Percentiles rank a stretch among this genome's conserved stretches.
These are phyloP conservation scores for Apteryx owenii DNA, from an alignment of 2,113 vertebrate species.

Conservation along the genomic window DNA sequence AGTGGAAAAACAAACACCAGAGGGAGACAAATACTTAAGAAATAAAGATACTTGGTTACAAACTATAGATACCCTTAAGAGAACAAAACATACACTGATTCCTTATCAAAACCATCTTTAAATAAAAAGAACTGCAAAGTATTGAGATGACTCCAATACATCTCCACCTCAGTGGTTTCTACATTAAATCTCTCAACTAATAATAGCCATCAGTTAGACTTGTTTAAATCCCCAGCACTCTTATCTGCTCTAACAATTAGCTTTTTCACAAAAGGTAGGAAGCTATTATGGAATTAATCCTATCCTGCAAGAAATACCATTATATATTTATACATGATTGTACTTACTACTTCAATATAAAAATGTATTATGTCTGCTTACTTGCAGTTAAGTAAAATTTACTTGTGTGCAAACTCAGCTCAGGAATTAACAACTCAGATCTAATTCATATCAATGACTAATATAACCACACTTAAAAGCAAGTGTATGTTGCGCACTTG, in stretches of 20 bases:
- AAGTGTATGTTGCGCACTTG: not conserved
- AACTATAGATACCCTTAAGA: not conserved
- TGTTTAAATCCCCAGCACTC: not conserved
- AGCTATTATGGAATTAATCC: not conserved
- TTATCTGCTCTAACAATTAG: not conserved
- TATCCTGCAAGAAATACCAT: not conserved
- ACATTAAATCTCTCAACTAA: not conserved
- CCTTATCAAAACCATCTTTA: not conserved
- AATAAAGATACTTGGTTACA: not conserved
- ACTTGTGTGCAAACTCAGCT: not conserved
- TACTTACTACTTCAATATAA: not conserved
- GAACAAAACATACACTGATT: not conserved
- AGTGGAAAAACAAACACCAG: slow-evolving; percentile 34
- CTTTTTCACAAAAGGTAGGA: not conserved
- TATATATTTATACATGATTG: not conserved
- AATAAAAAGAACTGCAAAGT: not conserved
- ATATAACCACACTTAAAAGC: not conserved
- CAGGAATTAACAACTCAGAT: not conserved
- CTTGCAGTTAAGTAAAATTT: not conserved
- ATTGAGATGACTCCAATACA: not conserved
- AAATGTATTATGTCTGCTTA: not conserved
- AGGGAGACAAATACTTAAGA: slow-evolving; percentile 48
- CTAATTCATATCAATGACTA: not conserved
- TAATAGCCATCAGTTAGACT: not conserved
- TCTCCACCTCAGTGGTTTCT: not conserved